Evolutionary conservation across 1,140 invertebrate genomes (phyloP), one percentile per base, ranked within the genome.

Genomic region (Orius insidiosus): DNA sequence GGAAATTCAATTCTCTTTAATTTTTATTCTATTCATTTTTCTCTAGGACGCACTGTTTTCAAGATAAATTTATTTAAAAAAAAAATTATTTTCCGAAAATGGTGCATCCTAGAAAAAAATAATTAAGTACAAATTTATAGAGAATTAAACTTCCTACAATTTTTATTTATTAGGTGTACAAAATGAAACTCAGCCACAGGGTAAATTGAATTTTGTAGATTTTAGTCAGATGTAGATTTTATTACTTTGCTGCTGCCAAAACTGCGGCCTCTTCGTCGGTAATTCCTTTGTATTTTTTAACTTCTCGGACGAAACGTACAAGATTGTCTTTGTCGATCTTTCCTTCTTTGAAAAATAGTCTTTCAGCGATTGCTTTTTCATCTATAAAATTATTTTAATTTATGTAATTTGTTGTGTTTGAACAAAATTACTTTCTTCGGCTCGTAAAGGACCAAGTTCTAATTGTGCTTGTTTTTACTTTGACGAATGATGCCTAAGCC

Each of bases 241-340:
- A 40, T 55, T 56, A 68, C 66, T 66, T 68, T 15, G 66, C 67
- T 3, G 74, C 71, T 6, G 72, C 72, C 13, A 77, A 56, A 32
- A 65, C 56, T 10, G 72, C 70, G 13, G 72, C 68, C 52, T 76
- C 74, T 52, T 71, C 66, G 35, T 75, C 71, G 5, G 63, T 63
- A 9, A 75, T 52, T 10, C 69, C 64, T 0, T 70, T 66, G 50
- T 68, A 66, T 49, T 69, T 67, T 32, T 69, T 68, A 1, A 75
- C 63, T 56, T 70, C 69, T 59, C 65, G 66, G 30, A 70, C 66
- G 53, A 71, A 71, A 24, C 59, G 61, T 11, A 69, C 60, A 13
- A 71, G 53, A 47, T 59, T 65, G 18, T 66, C 63, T 45, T 60
- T 59, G 48, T 69, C 65, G 8, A 71, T 48, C 55, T 62, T 58